These are phyloP conservation scores for Trichomalopsis sarcophagae DNA, from an alignment of 1,140 invertebrate species.

Conservation along the genomic window DNA sequence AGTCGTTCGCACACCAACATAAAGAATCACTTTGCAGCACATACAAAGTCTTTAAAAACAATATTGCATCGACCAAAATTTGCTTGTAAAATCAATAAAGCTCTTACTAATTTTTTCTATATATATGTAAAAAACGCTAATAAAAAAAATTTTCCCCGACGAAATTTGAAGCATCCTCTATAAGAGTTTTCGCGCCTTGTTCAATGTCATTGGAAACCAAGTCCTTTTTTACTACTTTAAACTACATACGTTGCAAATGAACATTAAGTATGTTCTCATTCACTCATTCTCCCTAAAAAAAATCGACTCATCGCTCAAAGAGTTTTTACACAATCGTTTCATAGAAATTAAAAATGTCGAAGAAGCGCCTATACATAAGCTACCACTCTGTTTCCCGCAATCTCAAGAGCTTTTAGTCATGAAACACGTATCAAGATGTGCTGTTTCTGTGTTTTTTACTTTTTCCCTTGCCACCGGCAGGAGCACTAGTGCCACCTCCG, in stretches of 20 bases:
- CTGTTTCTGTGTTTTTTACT: slow-evolving; percentile 71
- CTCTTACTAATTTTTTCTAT: slow-evolving; percentile 20
- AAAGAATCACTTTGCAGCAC: slow-evolving; percentile 10
- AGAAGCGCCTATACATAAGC: slow-evolving; percentile 11
- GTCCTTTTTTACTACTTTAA: neutral
- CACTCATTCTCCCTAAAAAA: slow-evolving; percentile 11
- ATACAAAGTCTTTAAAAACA: slow-evolving; percentile 32
- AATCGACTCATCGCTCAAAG: neutral
- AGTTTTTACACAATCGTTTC: neutral
- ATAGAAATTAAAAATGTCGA: slow-evolving; percentile 22
- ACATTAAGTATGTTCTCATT: neutral
- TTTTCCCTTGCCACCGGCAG: slow-evolving; percentile 60
- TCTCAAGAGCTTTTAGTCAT: slow-evolving; percentile 62
- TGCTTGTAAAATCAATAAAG: slow-evolving; percentile 38
- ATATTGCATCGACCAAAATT: slow-evolving; percentile 39
- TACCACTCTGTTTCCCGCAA: neutral
- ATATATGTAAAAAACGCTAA: slow-evolving; percentile 41
- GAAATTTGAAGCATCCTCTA: neutral
- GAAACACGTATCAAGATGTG: slow-evolving; percentile 72
- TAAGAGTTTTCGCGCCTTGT: neutral
- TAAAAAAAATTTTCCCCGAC: slow-evolving; percentile 31
- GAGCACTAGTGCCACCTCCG: neutral
- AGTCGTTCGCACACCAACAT: neutral
- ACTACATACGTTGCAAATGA: neutral
- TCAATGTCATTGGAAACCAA: neutral